Base-by-base conservation (phyloP, 1,140 invertebrate genomes). In the Manduca sexta region DNA sequence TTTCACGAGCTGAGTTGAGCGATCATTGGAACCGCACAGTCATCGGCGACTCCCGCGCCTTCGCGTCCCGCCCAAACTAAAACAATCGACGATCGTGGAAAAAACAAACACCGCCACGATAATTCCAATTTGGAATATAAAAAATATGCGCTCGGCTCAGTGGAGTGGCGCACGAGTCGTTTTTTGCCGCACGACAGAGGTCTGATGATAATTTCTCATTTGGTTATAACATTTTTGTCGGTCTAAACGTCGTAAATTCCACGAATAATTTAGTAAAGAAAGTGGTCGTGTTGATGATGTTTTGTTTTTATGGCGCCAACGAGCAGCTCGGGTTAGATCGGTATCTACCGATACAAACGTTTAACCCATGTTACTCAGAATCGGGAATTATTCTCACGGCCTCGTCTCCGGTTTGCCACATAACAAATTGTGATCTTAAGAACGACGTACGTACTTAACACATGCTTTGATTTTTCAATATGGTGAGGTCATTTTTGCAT, bases 251-350 rank as follows among this genome's bases (percentile, higher is more conserved):
- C 74, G 73, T 83, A 77, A 83, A 83, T 84, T 85, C 79, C 69
- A 73, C 69, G 78, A 80, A 85, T 85, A 78, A 82, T 82, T 83
- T 83, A 70, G 70, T 74, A 69, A 82, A 83, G 82, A 85, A 85
- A 85, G 82, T 85, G 75, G 78, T 74, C 67, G 74, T 74, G 73
- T 77, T 77, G 63, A 63, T 56, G 64, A 60, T 72, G 77, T 83
- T 85, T 85, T 83, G 79, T 85, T 84, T 85, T 85, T 85, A 80
- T 83, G 79, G 82, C 79, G 79, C 79, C 82, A 83, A 70, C 69
- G 61, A 58, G 61, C 68, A 74, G 77, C 62, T 55, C 72, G 75
- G 73, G 70, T 82, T 78, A 83, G 82, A 85, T 85, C 76, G 68
- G 74, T 85, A 83, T 85, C 81, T 71, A 30, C 51, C 68, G 76